phyloP scores from a whole-genome alignment of 2,888 invertebrate species.

The Tachystola acroxantha region DNA sequence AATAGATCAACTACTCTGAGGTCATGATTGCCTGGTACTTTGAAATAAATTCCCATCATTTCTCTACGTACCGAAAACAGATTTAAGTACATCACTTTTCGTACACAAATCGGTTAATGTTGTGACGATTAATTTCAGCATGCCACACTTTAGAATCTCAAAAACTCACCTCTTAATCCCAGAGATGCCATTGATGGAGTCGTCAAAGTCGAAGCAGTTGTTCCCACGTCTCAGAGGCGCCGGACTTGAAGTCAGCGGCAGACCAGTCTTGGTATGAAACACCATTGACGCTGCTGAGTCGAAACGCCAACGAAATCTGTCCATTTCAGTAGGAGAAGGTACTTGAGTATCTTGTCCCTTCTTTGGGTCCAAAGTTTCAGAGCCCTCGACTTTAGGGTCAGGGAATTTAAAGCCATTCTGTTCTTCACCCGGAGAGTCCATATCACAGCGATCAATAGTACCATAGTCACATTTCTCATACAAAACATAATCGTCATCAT shows the following conservation, averaged over 20 bases:
- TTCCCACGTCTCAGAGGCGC: slow-evolving; percentile 88
- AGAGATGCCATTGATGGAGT: slow-evolving; percentile 85
- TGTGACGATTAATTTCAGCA: too few relatives aligned
- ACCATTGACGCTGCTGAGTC: slow-evolving; percentile 90
- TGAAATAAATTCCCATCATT: too few relatives aligned
- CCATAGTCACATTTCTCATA: slow-evolving; percentile 70
- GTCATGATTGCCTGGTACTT: too few relatives aligned
- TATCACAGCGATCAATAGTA: slow-evolving; percentile 48
- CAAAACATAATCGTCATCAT: slow-evolving; percentile 54
- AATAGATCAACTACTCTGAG: too few relatives aligned
- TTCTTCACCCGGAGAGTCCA: slow-evolving; percentile 43
- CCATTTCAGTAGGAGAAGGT: slow-evolving; percentile 84
- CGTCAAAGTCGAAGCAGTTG: slow-evolving; percentile 90
- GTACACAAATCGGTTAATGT: too few relatives aligned
- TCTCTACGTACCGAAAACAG: too few relatives aligned
- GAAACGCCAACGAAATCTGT: slow-evolving; percentile 84
- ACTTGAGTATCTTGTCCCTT: slow-evolving; percentile 58
- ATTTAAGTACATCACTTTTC: too few relatives aligned
- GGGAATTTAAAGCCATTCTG: slow-evolving; percentile 42
- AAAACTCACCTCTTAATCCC: slow-evolving; percentile 87
- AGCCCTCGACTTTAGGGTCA: slow-evolving; percentile 21
- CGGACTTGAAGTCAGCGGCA: slow-evolving; percentile 91
- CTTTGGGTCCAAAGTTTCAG: not conserved
- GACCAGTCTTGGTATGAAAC: slow-evolving; percentile 88
- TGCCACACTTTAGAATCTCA: too few relatives aligned